Conservation (phyloP, 2,888 invertebrate species). For the Aphidius colemani region DNA sequence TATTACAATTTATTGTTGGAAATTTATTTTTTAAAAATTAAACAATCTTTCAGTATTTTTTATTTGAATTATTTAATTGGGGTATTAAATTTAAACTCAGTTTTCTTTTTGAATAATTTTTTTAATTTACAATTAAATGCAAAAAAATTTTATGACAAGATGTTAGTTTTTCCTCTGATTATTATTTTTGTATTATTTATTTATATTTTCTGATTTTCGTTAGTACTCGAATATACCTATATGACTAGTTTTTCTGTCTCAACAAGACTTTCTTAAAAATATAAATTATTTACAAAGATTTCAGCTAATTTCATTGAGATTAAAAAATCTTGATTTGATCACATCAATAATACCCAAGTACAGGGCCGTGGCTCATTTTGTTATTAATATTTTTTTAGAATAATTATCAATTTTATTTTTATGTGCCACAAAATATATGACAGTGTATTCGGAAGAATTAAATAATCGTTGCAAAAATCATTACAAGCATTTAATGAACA, state of each 20-base stretch:
- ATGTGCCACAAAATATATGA: not conserved
- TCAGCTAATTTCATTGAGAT: conserved; percentile 52
- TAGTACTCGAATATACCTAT: conserved; percentile 58
- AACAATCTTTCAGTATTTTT: conserved; percentile 10
- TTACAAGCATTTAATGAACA: no score
- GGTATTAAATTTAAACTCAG: conserved; percentile 52
- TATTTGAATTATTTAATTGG: conserved; percentile 38
- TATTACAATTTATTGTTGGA: conserved; percentile 55
- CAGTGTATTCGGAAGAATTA: not conserved
- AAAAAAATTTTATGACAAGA: conserved; percentile 56
- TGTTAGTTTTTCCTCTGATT: conserved; percentile 45
- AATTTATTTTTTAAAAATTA: conserved; percentile 42
- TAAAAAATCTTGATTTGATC: conserved; percentile 55
- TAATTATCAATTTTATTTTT: not conserved
- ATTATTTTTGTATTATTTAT: no score
- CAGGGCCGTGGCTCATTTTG: conserved; percentile 47
- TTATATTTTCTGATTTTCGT: conserved; percentile 30
- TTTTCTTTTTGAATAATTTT: conserved; percentile 29
- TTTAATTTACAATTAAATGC: conserved; percentile 52
- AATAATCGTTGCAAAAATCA: not conserved
- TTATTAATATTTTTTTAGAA: not conserved
- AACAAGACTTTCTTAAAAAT: conserved; percentile 59
- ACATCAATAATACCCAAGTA: conserved; percentile 57
- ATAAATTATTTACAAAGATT: conserved; percentile 60
- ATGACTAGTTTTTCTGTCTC: conserved; percentile 52